Evolutionary conservation across 2,888 invertebrate species (phyloP).

Genomic region (Melinaea marsaeus): DNA sequence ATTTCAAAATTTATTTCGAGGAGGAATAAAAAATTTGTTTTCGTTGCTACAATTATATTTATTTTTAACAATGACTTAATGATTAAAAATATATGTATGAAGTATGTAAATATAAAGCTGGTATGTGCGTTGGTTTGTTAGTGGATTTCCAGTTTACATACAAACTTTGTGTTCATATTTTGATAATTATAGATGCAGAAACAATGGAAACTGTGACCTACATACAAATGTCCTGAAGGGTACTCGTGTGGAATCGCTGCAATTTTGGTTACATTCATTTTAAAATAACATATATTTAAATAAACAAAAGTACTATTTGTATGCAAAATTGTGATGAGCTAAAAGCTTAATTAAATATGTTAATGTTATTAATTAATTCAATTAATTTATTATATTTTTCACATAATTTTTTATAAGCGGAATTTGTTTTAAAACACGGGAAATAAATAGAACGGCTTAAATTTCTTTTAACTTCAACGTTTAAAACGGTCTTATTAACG

Average conservation of each 20-base stretch:
- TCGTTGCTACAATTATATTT: neutral
- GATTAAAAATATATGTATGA: neutral
- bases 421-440: neutral
- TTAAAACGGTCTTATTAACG: too few relatives aligned
- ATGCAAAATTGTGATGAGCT: too few relatives aligned
- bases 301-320: neutral
- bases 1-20: too few relatives aligned
- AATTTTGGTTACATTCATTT: constrained; percentile 4
- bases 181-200: constrained; percentile 5
- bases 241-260: constrained; percentile 4
- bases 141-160: neutral
- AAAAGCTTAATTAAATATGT: too few relatives aligned
- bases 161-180: constrained; percentile 4
- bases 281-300: neutral
- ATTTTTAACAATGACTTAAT: neutral
- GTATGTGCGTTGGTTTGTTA: constrained; percentile 1
- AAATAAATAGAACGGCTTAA: too few relatives aligned
- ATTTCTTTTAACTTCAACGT: too few relatives aligned
- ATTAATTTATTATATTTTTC: neutral
- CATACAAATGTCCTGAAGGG: constrained; percentile 3
- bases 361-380: neutral
- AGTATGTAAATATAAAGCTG: neutral
- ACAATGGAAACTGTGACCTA: constrained; percentile 8
- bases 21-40: too few relatives aligned
- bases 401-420: neutral